Evolutionary conservation across 2,888 invertebrate species (phyloP).

Genomic region (Cephalotes varians): DNA sequence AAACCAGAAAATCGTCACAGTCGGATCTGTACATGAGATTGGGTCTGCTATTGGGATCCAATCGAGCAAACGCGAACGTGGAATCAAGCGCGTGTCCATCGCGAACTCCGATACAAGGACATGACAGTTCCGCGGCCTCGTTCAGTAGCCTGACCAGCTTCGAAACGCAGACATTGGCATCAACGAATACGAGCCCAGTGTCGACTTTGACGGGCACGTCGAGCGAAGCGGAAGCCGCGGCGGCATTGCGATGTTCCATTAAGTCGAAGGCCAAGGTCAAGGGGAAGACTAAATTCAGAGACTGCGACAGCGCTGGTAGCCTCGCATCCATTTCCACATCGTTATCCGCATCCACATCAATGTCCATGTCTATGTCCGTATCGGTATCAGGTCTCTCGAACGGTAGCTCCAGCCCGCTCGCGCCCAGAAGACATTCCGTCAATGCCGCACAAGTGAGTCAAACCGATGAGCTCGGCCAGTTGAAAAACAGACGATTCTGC

Average conservation of each 20-base stretch:
- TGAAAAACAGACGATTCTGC: slow-evolving; percentile 92
- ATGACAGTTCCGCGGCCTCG: slow-evolving; percentile 84
- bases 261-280: slow-evolving; percentile 84
- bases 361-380: slow-evolving; percentile 90
- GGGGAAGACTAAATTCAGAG: slow-evolving; percentile 79
- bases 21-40: slow-evolving; percentile 94
- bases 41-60: slow-evolving; percentile 92
- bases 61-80: slow-evolving; percentile 86
- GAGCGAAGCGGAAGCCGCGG: slow-evolving; percentile 88
- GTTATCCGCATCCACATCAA: slow-evolving; percentile 84
- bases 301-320: slow-evolving; percentile 91
- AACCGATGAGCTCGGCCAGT: slow-evolving; percentile 89
- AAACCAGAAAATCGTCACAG: slow-evolving; percentile 88
- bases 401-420: slow-evolving; percentile 92
- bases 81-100: slow-evolving; percentile 56
- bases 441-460: slow-evolving; percentile 90
- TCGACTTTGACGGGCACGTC: slow-evolving; percentile 95
- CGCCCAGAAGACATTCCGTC: slow-evolving; percentile 91
- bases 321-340: slow-evolving; percentile 86
- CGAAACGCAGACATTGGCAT: slow-evolving; percentile 90
- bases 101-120: slow-evolving; percentile 67
- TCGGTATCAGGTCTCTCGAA: slow-evolving; percentile 92
- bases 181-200: slow-evolving; percentile 95
- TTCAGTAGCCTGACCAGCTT: slow-evolving; percentile 87
- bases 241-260: slow-evolving; percentile 84